Evolutionary conservation across 2,113 vertebrate genomes (phyloP), one percentile per base, ranked within the genome.

Genomic region (Beaufortia kweichowensis): DNA sequence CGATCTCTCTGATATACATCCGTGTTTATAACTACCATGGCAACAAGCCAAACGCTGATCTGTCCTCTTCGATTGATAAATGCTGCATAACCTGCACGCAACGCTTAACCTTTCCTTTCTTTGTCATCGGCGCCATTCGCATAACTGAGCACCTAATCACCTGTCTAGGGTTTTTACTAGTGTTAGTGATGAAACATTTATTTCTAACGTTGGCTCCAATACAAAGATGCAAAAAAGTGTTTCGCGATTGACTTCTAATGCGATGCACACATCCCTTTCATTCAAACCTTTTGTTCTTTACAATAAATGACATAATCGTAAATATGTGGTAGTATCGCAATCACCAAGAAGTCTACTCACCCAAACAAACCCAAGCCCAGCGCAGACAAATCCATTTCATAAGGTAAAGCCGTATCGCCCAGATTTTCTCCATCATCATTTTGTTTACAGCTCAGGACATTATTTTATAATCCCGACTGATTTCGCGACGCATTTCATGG

Each of bases 321-420:
- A 19, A 53, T 53, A 6, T 63, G n/a, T 7, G n/a, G 29, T 19
- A 41, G 28, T 33, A 65, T 48, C 24, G n/a, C 19, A 11, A 17
- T 76, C 59, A 26, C 5, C 10, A 21, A 24, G 19, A 39, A 26
- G 21, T 74, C 31, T 60, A 84, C 83, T 87, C 53, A 87, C 84
- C 84, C 23, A 80, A 76, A 75, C 79, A 86, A 63, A 83, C 71
- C 79, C 79, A 70, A 69, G 77, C 69, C 35, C 78, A 81, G 28
- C 81, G 81, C 69, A 83, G 60, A n/a, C 77, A 80, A 1, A 81
- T 74, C 63, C 81, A 79, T 73, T 56, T 81, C 29, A 85, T 6
- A 11, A 83, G 23, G 28, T 76, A 80, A 48, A 75, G 68, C 79
- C 43, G 71, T 21, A 76, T 64, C 48, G 59, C 55, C 64, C 64